Percentiles rank a stretch among this genome's conserved stretches.
phyloP scores from a whole-genome alignment of 2,113 vertebrate genomes.

The Tragelaphus imberbis region DNA sequence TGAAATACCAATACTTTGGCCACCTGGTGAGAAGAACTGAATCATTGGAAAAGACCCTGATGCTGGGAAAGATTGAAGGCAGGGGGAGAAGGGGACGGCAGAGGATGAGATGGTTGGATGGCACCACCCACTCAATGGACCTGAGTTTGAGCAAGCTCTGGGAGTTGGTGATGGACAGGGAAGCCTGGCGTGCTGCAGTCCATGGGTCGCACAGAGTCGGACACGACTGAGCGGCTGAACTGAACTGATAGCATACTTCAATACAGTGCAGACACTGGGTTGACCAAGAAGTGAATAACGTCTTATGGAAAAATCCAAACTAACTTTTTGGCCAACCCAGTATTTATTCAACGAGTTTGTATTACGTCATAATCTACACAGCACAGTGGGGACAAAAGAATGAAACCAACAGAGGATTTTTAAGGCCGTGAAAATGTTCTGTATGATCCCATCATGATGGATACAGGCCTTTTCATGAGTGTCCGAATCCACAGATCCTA shows the following conservation, averaged over 20 bases:
- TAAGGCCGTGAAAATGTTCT: background rate
- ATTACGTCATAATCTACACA: background rate
- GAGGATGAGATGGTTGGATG: background rate
- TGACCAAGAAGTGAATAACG: background rate
- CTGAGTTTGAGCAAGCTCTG: background rate
- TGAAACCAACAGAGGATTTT: background rate
- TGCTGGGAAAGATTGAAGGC: background rate
- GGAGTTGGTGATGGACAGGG: background rate
- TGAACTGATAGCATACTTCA: background rate
- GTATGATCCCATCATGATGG: background rate
- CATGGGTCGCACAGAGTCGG: background rate
- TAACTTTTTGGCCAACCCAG: background rate
- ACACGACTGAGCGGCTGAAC: accelerated
- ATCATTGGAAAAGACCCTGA: background rate
- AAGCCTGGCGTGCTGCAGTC: background rate
- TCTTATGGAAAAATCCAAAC: background rate
- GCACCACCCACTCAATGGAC: background rate
- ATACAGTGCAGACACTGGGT: background rate
- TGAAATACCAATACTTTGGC: background rate
- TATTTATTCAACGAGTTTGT: background rate
- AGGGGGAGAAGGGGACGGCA: accelerated
- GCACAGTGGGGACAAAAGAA: background rate
- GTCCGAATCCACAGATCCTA: background rate
- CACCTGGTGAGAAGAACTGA: background rate
- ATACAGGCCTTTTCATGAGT: background rate